Evolutionary conservation across 2,113 vertebrate genomes (phyloP).

Genomic region (Neogobius melanostomus): DNA sequence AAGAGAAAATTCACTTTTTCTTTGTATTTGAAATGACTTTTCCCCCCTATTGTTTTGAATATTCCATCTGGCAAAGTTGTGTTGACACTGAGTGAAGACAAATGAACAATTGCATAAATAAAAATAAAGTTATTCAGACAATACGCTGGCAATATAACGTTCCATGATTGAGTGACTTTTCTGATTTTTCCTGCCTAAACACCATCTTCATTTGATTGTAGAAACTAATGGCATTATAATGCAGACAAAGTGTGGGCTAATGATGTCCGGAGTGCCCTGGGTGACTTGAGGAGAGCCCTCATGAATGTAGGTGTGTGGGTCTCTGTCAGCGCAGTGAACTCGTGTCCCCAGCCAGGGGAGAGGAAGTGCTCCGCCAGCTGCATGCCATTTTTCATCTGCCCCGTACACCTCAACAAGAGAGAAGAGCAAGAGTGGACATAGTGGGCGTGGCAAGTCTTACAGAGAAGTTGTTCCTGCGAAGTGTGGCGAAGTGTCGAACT

Average conservation of each 20-base stretch:
- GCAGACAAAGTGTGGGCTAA: slow-evolving; percentile 30
- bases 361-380: slow-evolving; percentile 67
- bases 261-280: slow-evolving; percentile 44
- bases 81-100: too few species aligned
- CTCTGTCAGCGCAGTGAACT: slow-evolving; percentile 73
- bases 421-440: slow-evolving; percentile 6
- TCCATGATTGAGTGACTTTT: too few species aligned
- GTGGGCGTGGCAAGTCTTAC: slow-evolving; percentile 32
- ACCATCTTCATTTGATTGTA: too few species aligned
- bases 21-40: too few species aligned
- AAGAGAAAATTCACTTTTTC: too few species aligned
- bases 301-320: slow-evolving; percentile 63
- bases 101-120: too few species aligned
- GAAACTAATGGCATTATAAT: background rate
- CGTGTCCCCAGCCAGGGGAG: slow-evolving; percentile 66
- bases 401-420: slow-evolving; percentile 57
- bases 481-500: slow-evolving; percentile 62
- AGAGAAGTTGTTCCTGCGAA: slow-evolving; percentile 61
- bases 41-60: too few species aligned
- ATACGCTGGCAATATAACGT: too few species aligned
- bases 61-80: too few species aligned
- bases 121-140: too few species aligned
- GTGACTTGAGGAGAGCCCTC: slow-evolving; percentile 45
- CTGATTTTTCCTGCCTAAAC: background rate
- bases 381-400: slow-evolving; percentile 73